Evolutionary conservation across 2,113 vertebrate genomes (phyloP), one percentile per base, ranked within the genome.

Genomic region (Podocnemis expansa): DNA sequence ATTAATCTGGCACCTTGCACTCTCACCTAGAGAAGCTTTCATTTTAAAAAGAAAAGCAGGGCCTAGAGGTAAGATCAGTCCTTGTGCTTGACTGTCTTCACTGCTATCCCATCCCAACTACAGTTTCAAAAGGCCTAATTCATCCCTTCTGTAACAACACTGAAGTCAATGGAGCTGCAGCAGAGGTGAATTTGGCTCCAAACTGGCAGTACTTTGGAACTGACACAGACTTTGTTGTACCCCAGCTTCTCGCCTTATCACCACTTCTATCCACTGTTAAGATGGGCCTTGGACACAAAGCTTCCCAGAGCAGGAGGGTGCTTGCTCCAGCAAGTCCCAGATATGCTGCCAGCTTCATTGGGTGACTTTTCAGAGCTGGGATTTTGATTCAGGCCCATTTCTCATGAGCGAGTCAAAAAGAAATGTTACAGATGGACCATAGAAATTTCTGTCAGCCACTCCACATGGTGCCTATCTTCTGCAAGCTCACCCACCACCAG

Each of bases 61-160:
- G 90, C 47, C 51, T 82, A 95, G 87, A 95, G 95, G 94, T 90
- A 96, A 95, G 96, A 79, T 6, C 43, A 31, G 89, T 85, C 52
- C 25, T 51, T 22, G 87, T 87, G 94, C 91, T 89, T 29, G 56
- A 58, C 27, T 11, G 56, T 58, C 27, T 58, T 58, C 56, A 58
- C 91, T 55, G 91, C 2, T 93, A 54, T 90, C 63, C 55, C 80
- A 87, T 90, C 90, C 63, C 87, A 56, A 91, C 93, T 85, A 90
- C 87, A 94, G 89, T 11, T 84, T 93, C 93, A 96, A 90, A 89
- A 90, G 90, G 89, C 92, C 90, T 92, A 90, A 92, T n/a, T 67
- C 34, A 79, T 92, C 83, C 78, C 93, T 63, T 56, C 58, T 16
- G 95, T 85, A 94, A 75, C 80, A 82, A 85, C 83, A 89, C 90